Evolutionary conservation across 1,140 invertebrate genomes (phyloP).

Genomic region (Papilio glaucus): DNA sequence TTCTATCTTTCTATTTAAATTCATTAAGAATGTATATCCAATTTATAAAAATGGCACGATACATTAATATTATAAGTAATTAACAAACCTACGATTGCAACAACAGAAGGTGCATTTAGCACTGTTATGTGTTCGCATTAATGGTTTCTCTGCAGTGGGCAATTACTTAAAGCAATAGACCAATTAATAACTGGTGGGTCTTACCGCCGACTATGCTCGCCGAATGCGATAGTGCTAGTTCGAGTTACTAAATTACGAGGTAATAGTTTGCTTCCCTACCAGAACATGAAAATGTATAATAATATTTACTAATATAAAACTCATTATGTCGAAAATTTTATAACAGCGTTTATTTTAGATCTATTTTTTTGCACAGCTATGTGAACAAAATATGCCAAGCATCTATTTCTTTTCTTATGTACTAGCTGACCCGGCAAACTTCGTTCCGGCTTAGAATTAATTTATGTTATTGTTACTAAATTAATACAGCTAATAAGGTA

Average conservation of each 20-base stretch:
- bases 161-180: slow-evolving; percentile 72
- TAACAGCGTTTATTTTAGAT: no score
- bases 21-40: background rate
- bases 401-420: no score
- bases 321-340: no score
- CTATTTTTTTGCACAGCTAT: no score
- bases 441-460: no score
- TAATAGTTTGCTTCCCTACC: slow-evolving; percentile 25
- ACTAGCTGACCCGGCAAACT: no score
- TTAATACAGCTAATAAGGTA: no score
- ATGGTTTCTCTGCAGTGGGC: slow-evolving; percentile 58
- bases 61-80: slow-evolving; percentile 29
- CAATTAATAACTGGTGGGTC: slow-evolving; percentile 64
- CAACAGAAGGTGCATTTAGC: slow-evolving; percentile 47
- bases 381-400: no score
- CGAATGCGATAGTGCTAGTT: slow-evolving; percentile 55
- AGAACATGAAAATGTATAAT: background rate
- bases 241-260: slow-evolving; percentile 48
- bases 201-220: slow-evolving; percentile 46
- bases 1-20: background rate
- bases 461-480: no score
- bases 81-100: slow-evolving; percentile 34
- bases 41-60: background rate
- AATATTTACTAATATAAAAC: background rate
- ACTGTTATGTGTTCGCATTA: slow-evolving; percentile 48